phyloP scores from a whole-genome alignment of 1,140 invertebrate species.

The Tetraneura akinire region DNA sequence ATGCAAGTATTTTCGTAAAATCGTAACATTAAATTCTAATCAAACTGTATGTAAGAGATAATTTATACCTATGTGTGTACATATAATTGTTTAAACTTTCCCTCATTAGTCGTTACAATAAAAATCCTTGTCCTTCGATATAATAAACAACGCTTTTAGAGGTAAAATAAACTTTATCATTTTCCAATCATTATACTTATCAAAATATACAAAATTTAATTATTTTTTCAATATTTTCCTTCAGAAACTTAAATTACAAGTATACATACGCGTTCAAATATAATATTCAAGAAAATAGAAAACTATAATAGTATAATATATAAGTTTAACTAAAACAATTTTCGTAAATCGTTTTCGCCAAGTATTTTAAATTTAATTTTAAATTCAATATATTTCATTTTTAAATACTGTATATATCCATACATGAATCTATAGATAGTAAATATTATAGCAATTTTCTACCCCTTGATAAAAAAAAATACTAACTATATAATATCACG shows the following conservation, averaged over 20 bases:
- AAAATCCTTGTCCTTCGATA: slow-evolving; percentile 22
- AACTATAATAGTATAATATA: too few species aligned
- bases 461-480: neutral
- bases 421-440: neutral
- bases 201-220: too few species aligned
- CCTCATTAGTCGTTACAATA: neutral
- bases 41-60: too few species aligned
- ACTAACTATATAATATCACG: neutral
- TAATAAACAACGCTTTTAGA: neutral
- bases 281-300: too few species aligned
- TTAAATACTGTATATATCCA: neutral
- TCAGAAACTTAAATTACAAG: neutral
- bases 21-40: too few species aligned
- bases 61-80: too few species aligned
- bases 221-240: neutral
- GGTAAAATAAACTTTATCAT: neutral
- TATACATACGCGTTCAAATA: too few species aligned
- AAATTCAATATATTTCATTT: too few species aligned
- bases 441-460: neutral
- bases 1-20: too few species aligned
- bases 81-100: neutral
- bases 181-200: too few species aligned
- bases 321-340: neutral
- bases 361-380: neutral
- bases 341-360: too few species aligned